Evolutionary conservation across 2,113 vertebrate species (phyloP).

Genomic region (Apteryx mantelli): DNA sequence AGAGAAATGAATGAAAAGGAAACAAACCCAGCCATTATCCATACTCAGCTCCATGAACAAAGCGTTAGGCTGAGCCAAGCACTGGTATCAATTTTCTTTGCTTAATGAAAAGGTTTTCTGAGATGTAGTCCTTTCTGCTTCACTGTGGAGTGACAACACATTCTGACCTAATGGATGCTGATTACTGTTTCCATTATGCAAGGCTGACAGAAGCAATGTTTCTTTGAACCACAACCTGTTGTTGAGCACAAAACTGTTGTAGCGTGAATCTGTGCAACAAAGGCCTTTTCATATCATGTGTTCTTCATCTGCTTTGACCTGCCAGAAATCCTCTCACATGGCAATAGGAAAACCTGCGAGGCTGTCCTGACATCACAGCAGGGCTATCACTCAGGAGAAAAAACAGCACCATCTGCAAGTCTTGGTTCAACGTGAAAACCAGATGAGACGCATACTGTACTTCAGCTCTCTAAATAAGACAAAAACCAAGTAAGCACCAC

Average conservation of each 20-base stretch:
- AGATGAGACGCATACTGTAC: not conserved
- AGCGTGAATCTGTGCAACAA: constrained; percentile 22
- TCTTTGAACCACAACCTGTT: constrained; percentile 58
- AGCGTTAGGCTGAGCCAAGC: constrained; percentile 43
- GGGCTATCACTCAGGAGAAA: not conserved
- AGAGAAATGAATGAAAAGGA: constrained; percentile 34
- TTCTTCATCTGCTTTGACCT: constrained; percentile 10
- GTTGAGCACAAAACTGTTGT: constrained; percentile 29
- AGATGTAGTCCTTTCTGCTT: constrained; percentile 64
- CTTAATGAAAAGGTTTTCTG: constrained; percentile 59
- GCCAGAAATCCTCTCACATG: not conserved
- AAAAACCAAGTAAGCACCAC: not conserved
- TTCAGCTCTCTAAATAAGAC: not conserved
- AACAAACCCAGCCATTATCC: constrained; percentile 58
- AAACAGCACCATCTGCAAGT: not conserved
- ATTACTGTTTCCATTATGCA: constrained; percentile 63
- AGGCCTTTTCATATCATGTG: constrained; percentile 52
- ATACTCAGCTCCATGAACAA: constrained; percentile 3
- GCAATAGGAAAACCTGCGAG: not conserved
- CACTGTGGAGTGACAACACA: constrained; percentile 63
- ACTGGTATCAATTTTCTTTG: constrained; percentile 60
- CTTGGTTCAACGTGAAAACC: not conserved
- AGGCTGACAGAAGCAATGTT: constrained; percentile 65
- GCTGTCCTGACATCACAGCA: not conserved
- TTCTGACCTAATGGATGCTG: constrained; percentile 69